Base-by-base conservation (phyloP, 2,113 vertebrate genomes). In the Oceanites oceanicus region DNA sequence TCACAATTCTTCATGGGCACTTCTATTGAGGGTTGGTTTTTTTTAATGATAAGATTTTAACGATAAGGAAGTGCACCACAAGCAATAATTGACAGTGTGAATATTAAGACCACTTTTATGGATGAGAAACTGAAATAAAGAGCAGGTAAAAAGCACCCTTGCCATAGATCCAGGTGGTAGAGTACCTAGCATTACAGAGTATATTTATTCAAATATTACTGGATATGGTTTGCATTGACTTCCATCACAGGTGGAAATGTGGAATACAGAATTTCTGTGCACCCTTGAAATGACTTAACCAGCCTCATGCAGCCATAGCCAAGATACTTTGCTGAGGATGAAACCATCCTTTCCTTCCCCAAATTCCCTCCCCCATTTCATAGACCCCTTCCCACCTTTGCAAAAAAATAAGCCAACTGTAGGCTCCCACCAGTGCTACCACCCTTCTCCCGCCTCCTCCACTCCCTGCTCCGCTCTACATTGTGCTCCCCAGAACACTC, bases 231-330 rank as follows among this genome's bases (percentile, higher is more conserved):
- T 63, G 49, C 62, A 56, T 0, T 73, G 72, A 73, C 21, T 77
- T 86, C 72, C 32, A 65, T 16, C 58, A 52, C 36, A 49, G 34
- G 29, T 20, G 59, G 40, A 91, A 27, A 81, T 4, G 9, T 10
- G 38, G 65, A 72, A 88, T 4, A 27, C 13, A 59, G n/a, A 32
- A 34, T 66, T 91, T 42, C 66, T 83, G 89, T 4, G 32, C 63
- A 55, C 27, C 4, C 8, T 62, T 30, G 34, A 65, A 68, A 83
- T 20, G 8, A 44, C n/a, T 76, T 47, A 44, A 68, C 11, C n/a
- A 73, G 26, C 9, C 29, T 45, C 26, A 6, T 0, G 12, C 32
- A 75, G 70, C 32, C 53, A 27, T 0, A 0, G 61, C 50, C 2
- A 3, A 59, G 42, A 9, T 3, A 52, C 17, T 78, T 40, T 3